Percentiles rank a stretch among this genome's conserved stretches.
Evolutionary conservation across 1,140 invertebrate species (phyloP).

Genomic region (Euwallacea fornicatus): DNA sequence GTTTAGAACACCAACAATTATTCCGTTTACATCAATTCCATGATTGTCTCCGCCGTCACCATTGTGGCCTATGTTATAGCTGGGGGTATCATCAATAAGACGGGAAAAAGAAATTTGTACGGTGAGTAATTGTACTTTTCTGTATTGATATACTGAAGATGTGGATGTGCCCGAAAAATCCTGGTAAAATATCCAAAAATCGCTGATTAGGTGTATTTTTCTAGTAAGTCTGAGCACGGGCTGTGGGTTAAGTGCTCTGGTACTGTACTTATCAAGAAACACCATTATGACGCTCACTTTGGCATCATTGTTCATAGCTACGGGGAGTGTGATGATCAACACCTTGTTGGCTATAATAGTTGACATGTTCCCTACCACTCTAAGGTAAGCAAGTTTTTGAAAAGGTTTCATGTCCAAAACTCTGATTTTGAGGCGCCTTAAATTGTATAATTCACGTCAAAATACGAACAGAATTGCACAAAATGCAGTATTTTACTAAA

Average conservation of each 20-base stretch:
- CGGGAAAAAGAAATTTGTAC: constrained; percentile 41
- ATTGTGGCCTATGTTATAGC: constrained; percentile 36
- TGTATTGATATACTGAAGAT: background rate
- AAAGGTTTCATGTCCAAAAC: background rate
- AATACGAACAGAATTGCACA: too few species aligned
- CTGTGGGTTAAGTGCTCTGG: constrained; percentile 37
- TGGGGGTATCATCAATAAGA: constrained; percentile 37
- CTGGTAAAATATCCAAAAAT: background rate
- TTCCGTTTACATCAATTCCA: constrained; percentile 42
- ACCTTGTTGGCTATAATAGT: constrained; percentile 45
- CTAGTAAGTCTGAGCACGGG: constrained; percentile 36
- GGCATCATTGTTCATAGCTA: constrained; percentile 40
- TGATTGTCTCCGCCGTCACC: constrained; percentile 41
- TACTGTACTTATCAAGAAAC: constrained; percentile 43
- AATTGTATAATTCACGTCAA: too few species aligned
- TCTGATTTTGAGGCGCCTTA: too few species aligned
- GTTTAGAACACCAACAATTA: constrained; percentile 41
- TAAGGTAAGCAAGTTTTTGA: constrained; percentile 39
- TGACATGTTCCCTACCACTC: constrained; percentile 48
- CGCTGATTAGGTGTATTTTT: constrained; percentile 3
- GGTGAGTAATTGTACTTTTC: constrained; percentile 17
- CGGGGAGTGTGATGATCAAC: constrained; percentile 43
- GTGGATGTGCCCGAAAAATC: background rate
- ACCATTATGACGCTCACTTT: constrained; percentile 33
- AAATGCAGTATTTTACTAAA: too few species aligned